Evolutionary conservation across 2,888 invertebrate species (phyloP).

Genomic region (Callimorpha dominula): DNA sequence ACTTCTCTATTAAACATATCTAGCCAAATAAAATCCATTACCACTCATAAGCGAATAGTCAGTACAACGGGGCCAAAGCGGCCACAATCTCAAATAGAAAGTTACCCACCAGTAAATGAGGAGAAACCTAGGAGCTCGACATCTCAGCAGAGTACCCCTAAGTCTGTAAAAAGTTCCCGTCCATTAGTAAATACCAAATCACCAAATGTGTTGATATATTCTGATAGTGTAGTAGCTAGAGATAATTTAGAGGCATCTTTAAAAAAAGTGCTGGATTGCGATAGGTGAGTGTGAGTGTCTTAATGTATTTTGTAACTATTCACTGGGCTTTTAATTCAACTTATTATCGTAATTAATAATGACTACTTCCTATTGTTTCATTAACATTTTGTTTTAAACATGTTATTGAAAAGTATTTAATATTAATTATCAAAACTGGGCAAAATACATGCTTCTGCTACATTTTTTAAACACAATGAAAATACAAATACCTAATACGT

Average conservation of each 20-base stretch:
- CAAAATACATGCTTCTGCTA: too few species aligned
- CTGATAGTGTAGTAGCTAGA: slow-evolving; percentile 91
- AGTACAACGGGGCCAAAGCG: slow-evolving; percentile 82
- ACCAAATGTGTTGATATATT: slow-evolving; percentile 93
- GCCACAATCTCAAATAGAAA: slow-evolving; percentile 66
- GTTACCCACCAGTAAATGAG: slow-evolving; percentile 66
- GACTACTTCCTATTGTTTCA: too few species aligned
- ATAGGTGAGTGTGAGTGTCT: slow-evolving; percentile 86
- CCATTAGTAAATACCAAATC: slow-evolving; percentile 89
- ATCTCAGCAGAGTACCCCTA: slow-evolving; percentile 70
- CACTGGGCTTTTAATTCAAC: slow-evolving; percentile 16
- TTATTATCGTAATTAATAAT: neutral
- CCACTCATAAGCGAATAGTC: slow-evolving; percentile 81
- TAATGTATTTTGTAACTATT: slow-evolving; percentile 8
- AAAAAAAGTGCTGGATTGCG: slow-evolving; percentile 89
- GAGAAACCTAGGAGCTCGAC: slow-evolving; percentile 62
- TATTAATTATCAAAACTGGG: too few species aligned
- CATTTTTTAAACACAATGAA: too few species aligned
- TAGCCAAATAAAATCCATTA: slow-evolving; percentile 83
- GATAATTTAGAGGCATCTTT: slow-evolving; percentile 91
- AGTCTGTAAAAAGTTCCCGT: slow-evolving; percentile 81
- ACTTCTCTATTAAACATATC: slow-evolving; percentile 81
- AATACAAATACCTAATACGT: too few species aligned
- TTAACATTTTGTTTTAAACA: too few species aligned
- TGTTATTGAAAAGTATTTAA: too few species aligned